Evolutionary conservation across 2,797 vertebrate genomes (phyloP).

Genomic region (Phrynocephalus forsythii): DNA sequence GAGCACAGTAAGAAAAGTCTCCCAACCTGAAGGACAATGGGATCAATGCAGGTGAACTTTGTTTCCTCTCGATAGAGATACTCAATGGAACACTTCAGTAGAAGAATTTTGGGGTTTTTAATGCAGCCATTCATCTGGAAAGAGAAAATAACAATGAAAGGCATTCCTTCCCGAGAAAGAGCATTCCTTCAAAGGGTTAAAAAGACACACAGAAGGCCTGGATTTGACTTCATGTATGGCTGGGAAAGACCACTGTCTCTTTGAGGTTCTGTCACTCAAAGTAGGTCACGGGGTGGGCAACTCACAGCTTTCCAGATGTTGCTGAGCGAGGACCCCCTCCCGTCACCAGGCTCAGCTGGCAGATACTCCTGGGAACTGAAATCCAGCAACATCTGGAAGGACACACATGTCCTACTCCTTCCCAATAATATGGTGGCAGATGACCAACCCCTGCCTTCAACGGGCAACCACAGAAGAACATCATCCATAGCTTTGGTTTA

Average conservation of each 20-base stretch:
- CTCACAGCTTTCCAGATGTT: not conserved
- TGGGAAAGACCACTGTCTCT: not conserved
- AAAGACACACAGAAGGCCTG: not conserved
- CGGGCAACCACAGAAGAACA: not conserved
- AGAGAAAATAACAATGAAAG: slow-evolving; percentile 46
- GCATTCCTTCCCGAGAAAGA: not conserved
- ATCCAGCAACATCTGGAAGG: not conserved
- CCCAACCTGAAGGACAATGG: slow-evolving; percentile 96
- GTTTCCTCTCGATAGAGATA: slow-evolving; percentile 98
- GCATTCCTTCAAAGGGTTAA: not conserved
- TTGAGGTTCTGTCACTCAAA: not conserved
- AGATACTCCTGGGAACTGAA: no score
- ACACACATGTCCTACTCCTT: not conserved
- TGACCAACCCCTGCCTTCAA: not conserved
- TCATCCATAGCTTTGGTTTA: not conserved
- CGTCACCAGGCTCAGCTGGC: not conserved
- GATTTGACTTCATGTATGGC: not conserved
- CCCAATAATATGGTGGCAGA: not conserved
- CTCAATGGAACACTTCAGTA: slow-evolving; percentile 97
- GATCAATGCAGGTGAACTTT: slow-evolving; percentile 97
- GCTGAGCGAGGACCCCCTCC: not conserved
- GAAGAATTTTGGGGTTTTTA: slow-evolving; percentile 96
- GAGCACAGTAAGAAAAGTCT: not conserved
- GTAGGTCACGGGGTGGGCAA: not conserved
- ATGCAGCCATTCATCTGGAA: slow-evolving; percentile 94